phyloP scores from a whole-genome alignment of 2,113 vertebrate species.

The Phaethon lepturus region DNA sequence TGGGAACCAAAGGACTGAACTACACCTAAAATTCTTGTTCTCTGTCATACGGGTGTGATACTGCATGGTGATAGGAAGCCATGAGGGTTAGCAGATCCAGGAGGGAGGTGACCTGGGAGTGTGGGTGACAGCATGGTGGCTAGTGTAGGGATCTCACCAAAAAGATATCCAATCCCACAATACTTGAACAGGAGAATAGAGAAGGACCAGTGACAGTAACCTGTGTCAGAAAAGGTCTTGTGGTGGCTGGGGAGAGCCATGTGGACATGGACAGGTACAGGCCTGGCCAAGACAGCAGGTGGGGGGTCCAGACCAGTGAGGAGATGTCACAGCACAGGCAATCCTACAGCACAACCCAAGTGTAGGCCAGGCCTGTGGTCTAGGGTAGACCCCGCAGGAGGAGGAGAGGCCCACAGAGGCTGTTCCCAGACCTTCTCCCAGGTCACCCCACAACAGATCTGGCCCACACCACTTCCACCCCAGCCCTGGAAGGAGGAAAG shows the following conservation, averaged over 20 bases:
- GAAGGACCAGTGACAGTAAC: background rate
- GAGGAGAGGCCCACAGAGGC: too few species aligned
- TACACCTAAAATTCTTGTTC: background rate
- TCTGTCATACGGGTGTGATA: rapidly evolving
- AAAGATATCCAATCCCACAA: rapidly evolving
- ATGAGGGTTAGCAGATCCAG: rapidly evolving
- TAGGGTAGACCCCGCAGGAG: rapidly evolving
- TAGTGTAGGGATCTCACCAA: background rate
- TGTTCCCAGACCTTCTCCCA: background rate
- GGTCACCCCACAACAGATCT: background rate
- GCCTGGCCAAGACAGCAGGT: background rate
- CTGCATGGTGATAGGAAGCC: background rate
- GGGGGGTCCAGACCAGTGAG: rapidly evolving
- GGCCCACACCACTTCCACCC: rapidly evolving
- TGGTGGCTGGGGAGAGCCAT: rapidly evolving
- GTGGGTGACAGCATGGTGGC: rapidly evolving
- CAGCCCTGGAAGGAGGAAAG: background rate
- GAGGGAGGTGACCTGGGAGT: background rate
- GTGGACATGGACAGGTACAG: background rate
- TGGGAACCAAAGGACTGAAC: background rate
- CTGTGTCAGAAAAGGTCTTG: background rate
- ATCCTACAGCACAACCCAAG: rapidly evolving
- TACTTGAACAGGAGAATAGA: background rate
- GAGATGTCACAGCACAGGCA: background rate
- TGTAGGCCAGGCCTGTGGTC: background rate